These are phyloP conservation scores for Lepidurus couesii DNA, from an alignment of 1,140 invertebrate species.

Conservation along the genomic window DNA sequence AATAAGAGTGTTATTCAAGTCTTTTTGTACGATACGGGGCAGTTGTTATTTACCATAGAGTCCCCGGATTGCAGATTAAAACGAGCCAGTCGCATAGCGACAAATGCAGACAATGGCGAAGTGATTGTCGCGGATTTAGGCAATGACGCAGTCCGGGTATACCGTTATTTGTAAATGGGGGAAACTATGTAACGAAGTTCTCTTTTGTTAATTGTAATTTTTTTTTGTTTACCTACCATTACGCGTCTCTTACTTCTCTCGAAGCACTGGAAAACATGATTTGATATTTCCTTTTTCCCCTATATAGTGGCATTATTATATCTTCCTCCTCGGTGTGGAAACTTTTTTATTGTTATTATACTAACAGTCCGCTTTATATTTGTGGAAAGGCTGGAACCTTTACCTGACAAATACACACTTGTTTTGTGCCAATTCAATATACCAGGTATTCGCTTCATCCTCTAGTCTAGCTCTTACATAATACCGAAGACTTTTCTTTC, in stretches of 20 bases:
- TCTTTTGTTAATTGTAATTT: not conserved
- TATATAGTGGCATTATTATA: not conserved
- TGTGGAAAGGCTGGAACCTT: conserved; percentile 4
- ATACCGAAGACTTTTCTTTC: too few relatives aligned
- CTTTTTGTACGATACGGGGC: conserved; percentile 8
- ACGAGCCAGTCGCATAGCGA: not conserved
- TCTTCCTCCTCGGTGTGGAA: not conserved
- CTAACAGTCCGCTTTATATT: not conserved
- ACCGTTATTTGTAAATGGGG: not conserved
- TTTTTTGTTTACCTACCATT: not conserved
- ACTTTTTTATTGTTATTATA: not conserved
- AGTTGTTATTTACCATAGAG: not conserved
- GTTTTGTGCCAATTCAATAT: not conserved
- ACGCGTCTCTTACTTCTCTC: not conserved
- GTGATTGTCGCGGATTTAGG: not conserved
- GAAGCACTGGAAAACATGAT: not conserved
- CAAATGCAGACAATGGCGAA: not conserved
- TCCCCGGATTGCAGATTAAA: not conserved
- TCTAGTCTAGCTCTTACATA: too few relatives aligned
- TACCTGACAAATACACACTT: not conserved
- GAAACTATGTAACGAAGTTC: not conserved
- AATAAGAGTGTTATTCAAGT: not conserved
- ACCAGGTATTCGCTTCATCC: too few relatives aligned
- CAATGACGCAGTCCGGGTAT: not conserved
- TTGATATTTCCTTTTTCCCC: not conserved